A percentile compares a stretch with the other conserved stretches of the same genome.
phyloP scores from a whole-genome alignment of 2,797 vertebrate species.

The Platalea minor region DNA sequence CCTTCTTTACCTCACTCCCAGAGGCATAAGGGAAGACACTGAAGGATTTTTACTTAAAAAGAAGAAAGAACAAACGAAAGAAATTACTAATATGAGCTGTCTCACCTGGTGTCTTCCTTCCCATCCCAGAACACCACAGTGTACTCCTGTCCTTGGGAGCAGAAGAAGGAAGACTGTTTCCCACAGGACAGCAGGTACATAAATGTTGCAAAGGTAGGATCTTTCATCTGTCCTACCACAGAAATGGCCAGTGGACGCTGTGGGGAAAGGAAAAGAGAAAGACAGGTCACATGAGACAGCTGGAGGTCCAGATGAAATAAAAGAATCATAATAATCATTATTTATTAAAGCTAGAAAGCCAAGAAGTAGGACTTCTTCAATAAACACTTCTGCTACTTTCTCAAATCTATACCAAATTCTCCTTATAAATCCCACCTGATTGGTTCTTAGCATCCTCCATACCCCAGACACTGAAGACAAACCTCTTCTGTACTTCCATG shows the following conservation, averaged over 20 bases:
- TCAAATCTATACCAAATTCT: not conserved
- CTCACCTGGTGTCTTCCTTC: constrained; percentile 85
- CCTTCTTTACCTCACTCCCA: constrained; percentile 22
- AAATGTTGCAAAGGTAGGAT: constrained; percentile 90
- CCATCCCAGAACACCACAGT: constrained; percentile 92
- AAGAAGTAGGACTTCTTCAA: not conserved
- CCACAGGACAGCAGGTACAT: constrained; percentile 86
- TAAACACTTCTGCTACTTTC: not conserved
- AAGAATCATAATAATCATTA: not conserved
- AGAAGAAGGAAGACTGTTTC: constrained; percentile 86
- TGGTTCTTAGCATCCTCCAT: not conserved
- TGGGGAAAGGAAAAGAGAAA: not conserved
- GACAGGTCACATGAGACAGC: not conserved
- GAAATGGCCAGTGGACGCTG: constrained; percentile 87
- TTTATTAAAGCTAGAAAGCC: not conserved
- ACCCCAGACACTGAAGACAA: not conserved
- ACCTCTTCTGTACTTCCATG: not conserved
- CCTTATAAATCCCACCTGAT: not conserved
- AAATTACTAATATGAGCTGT: not conserved
- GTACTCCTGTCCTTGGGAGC: constrained; percentile 83
- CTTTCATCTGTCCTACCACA: constrained; percentile 89
- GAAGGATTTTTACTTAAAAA: not conserved
- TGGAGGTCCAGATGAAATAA: not conserved
- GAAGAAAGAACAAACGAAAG: not conserved
- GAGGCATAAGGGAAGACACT: not conserved